Conservation (phyloP, 2,888 invertebrate genomes). For the Rutpela maculata region DNA sequence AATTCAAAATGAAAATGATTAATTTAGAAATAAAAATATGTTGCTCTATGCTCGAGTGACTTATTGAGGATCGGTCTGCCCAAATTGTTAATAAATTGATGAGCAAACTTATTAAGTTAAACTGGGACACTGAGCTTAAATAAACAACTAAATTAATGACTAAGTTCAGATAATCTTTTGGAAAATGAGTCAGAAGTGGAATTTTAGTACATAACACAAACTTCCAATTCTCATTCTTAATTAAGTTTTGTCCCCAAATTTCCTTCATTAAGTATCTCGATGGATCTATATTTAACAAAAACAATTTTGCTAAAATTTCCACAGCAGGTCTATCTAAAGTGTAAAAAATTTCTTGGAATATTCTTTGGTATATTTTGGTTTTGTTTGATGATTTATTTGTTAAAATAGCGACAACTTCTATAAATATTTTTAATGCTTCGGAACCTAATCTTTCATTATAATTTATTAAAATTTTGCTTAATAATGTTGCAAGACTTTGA, state of each 20-base stretch:
- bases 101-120: constrained; percentile 73
- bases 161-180: constrained; percentile 72
- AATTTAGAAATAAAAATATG: constrained; percentile 83
- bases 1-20: constrained; percentile 78
- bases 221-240: constrained; percentile 79
- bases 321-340: constrained; percentile 78
- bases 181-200: constrained; percentile 76
- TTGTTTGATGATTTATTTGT: constrained; percentile 70
- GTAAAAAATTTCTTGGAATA: constrained; percentile 76
- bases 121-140: constrained; percentile 72
- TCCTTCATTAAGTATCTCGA: constrained; percentile 73
- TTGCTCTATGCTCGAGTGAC: constrained; percentile 81
- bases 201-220: constrained; percentile 80
- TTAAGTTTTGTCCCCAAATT: constrained; percentile 76
- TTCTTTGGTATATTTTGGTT: constrained; percentile 71
- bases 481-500: constrained; percentile 67
- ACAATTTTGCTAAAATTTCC: constrained; percentile 76
- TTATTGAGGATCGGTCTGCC: constrained; percentile 80
- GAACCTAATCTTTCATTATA: constrained; percentile 75
- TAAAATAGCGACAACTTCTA: constrained; percentile 77
- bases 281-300: constrained; percentile 77
- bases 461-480: constrained; percentile 79
- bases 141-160: constrained; percentile 80
- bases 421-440: constrained; percentile 75
- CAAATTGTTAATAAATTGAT: constrained; percentile 80